Evolutionary conservation across 2,113 vertebrate genomes (phyloP).

Genomic region (Phrynosoma platyrhinos): DNA sequence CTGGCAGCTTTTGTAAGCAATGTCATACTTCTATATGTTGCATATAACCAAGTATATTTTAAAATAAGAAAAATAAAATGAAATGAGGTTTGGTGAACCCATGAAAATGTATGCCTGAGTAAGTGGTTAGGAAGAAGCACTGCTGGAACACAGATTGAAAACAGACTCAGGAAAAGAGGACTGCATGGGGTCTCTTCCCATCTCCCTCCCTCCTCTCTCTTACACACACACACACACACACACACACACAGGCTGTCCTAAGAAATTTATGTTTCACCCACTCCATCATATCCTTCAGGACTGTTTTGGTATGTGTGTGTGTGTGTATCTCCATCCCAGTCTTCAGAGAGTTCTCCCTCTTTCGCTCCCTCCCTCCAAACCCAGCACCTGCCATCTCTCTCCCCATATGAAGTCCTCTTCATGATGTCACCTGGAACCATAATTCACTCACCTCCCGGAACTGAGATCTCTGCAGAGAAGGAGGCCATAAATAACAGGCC

Average conservation of each 20-base stretch:
- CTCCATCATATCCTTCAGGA: slow-evolving; percentile 81
- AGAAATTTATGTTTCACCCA: slow-evolving; percentile 85
- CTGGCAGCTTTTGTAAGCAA: too few relatives aligned
- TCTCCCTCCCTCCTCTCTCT: slow-evolving; percentile 27
- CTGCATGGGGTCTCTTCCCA: slow-evolving; percentile 61
- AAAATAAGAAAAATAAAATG: slow-evolving; percentile 51
- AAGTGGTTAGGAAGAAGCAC: slow-evolving; percentile 31
- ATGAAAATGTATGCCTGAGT: slow-evolving; percentile 55
- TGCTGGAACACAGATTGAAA: slow-evolving; percentile 78
- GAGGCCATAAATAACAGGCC: slow-evolving; percentile 60
- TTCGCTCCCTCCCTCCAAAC: too few relatives aligned
- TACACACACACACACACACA: slow-evolving; percentile 53
- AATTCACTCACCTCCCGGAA: slow-evolving; percentile 66
- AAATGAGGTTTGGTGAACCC: slow-evolving; percentile 56
- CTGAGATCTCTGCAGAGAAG: slow-evolving; percentile 28
- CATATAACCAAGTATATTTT: not conserved
- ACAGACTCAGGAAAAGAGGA: slow-evolving; percentile 82
- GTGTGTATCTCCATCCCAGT: slow-evolving; percentile 57
- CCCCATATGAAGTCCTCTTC: slow-evolving; percentile 67
- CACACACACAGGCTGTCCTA: slow-evolving; percentile 77
- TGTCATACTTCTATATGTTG: too few relatives aligned
- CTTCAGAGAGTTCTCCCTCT: slow-evolving; percentile 64
- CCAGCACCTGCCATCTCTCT: too few relatives aligned
- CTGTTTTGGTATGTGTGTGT: slow-evolving; percentile 56
- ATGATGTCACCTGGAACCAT: slow-evolving; percentile 72